Base-by-base conservation (phyloP, 2,113 vertebrate species). In the Ammospiza caudacuta region DNA sequence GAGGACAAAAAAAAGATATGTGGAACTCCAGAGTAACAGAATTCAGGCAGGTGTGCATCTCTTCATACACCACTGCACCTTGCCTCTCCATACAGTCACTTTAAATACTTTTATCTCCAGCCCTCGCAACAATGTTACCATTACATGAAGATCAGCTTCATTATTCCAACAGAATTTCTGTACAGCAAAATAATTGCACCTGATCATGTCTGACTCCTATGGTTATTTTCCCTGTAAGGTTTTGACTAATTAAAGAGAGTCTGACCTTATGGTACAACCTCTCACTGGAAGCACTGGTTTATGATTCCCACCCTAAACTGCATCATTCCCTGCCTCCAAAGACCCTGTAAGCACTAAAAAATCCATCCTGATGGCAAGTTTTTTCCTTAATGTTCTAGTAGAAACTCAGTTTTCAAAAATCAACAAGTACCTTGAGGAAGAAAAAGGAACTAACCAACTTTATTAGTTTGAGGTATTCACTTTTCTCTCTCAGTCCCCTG, bases 201-300 rank as follows among this genome's bases (percentile, higher is more conserved):
- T 33, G 19, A 55, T 74, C 3, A 24, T 2, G 1, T 28, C n/a
- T 31, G 11, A 79, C 22, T 57, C 33, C 37, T 66, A 31, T 2
- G 4, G 4, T n/a, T 63, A 17, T 54, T 89, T 67, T 72, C 20
- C 31, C 49, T 28, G 12, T 35, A 55, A 25, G 14, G 19, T 67
- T n/a, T 52, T 0, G 0, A 61, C 8, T 41, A 6, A 82, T 62
- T 87, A 77, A 74, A 29, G 41, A 47, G 20, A n/a, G 35, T 17
- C n/a, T 87, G 21, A 51, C 21, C 1, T 64, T 64, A 52, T 9
- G 3, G 4, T 33, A 78, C 16, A 84, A 66, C 6, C 13, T 68
- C 7, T 87, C 28, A 49, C 11, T 52, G 16, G 37, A 92, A 70
- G 3, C 14, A 39, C 9, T 43, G 5, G 9, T 39, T 88, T 51